A percentile compares a stretch with the other conserved stretches of the same genome.
Evolutionary conservation across 1,140 invertebrate species (phyloP).

Genomic region (Dolichoris vasculosae): DNA sequence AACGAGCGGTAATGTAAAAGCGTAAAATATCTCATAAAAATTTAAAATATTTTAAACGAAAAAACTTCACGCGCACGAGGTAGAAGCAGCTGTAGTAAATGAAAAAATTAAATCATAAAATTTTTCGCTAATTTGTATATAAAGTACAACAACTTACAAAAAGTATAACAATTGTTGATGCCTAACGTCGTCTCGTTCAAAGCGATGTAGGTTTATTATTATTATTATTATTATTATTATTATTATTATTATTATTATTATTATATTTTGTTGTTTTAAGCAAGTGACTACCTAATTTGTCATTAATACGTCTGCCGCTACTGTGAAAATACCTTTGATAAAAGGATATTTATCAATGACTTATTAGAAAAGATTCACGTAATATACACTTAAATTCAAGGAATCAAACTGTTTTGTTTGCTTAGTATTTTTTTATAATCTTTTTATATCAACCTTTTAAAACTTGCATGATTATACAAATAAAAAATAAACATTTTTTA

Average conservation of each 20-base stretch:
- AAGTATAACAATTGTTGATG: conserved; percentile 50
- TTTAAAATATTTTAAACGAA: background rate
- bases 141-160: conserved; percentile 36
- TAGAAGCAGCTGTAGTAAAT: background rate
- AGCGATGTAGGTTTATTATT: conserved; percentile 50
- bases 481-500: background rate
- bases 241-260: conserved; percentile 48
- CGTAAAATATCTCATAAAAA: conserved; percentile 34
- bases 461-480: background rate
- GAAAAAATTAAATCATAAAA: conserved; percentile 29
- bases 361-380: conserved; percentile 33
- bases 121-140: conserved; percentile 41
- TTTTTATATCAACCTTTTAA: conserved; percentile 22
- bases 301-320: conserved; percentile 31
- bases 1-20: conserved; percentile 24
- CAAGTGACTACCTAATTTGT: conserved; percentile 54
- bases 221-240: conserved; percentile 50
- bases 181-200: conserved; percentile 28
- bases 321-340: conserved; percentile 16
- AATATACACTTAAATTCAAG: conserved; percentile 28
- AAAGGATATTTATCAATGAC: conserved; percentile 17
- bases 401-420: conserved; percentile 40
- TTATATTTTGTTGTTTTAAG: conserved; percentile 53
- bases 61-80: background rate
- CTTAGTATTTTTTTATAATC: background rate